Evolutionary conservation across 2,113 vertebrate species (phyloP).

Genomic region (Gallinago jamesoni): DNA sequence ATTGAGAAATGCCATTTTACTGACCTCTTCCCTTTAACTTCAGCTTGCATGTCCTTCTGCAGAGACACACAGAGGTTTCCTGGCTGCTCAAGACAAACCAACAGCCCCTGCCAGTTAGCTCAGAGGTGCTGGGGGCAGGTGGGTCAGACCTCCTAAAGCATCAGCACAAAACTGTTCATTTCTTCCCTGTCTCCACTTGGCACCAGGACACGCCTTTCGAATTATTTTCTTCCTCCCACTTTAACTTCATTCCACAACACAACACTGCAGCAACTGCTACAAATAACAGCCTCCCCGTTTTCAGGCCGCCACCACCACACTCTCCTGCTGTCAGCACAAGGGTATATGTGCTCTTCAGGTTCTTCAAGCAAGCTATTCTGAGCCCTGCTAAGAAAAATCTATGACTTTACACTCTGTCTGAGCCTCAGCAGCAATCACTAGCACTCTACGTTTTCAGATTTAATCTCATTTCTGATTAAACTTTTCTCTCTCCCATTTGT

Average conservation of each 20-base stretch:
- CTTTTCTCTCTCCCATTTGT: constrained; percentile 57
- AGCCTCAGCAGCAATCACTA: neutral
- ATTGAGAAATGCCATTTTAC: neutral
- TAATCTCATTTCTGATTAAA: constrained; percentile 73
- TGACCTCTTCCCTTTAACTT: neutral
- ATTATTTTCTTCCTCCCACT: neutral
- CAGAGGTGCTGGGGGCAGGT: rapidly evolving
- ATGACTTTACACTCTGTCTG: constrained; percentile 28
- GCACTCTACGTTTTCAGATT: constrained; percentile 24
- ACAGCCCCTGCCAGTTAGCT: neutral
- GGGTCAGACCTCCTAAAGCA: neutral
- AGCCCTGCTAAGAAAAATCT: constrained; percentile 9
- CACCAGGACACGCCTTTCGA: neutral
- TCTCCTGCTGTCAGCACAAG: neutral
- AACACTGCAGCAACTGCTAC: neutral
- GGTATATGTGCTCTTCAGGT: neutral
- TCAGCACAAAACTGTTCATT: neutral
- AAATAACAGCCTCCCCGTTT: neutral
- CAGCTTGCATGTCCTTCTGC: too few species aligned
- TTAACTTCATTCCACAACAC: neutral
- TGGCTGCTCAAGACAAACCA: neutral
- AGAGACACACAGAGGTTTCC: neutral
- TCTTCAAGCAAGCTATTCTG: neutral
- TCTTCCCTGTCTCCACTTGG: neutral
- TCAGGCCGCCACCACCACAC: neutral